A percentile compares a stretch with the other conserved stretches of the same genome.
These are phyloP conservation scores for Dreissena polymorpha DNA, from an alignment of 1,140 invertebrate species.

Conservation along the genomic window DNA sequence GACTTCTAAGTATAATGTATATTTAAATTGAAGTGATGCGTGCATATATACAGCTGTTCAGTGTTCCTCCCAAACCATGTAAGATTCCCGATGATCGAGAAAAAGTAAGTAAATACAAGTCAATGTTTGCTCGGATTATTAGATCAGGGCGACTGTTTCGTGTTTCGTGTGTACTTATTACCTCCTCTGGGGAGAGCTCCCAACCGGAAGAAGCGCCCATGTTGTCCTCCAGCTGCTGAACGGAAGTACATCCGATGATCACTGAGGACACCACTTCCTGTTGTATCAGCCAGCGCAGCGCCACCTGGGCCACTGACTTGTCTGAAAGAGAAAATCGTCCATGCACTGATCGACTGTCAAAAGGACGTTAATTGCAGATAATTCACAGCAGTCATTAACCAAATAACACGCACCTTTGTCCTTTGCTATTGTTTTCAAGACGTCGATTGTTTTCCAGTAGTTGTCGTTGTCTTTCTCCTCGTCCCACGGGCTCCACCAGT, in stretches of 20 bases:
- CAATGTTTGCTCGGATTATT: not conserved
- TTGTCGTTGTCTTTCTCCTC: not conserved
- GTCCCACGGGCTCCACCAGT: not conserved
- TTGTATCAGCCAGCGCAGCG: constrained; percentile 75
- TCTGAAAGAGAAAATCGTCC: constrained; percentile 44
- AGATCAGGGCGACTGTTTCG: not conserved
- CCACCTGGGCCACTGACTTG: constrained; percentile 69
- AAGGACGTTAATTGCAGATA: too few species aligned
- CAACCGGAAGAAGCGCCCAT: constrained; percentile 70
- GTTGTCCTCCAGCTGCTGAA: constrained; percentile 76
- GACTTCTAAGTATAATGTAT: too few species aligned
- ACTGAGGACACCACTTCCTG: constrained; percentile 73
- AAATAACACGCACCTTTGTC: not conserved
- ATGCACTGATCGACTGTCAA: too few species aligned
- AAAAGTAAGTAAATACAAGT: not conserved
- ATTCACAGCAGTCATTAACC: too few species aligned
- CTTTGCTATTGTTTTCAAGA: not conserved
- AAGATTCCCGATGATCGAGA: too few species aligned
- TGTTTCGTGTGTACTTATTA: constrained; percentile 23
- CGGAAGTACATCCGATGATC: constrained; percentile 71
- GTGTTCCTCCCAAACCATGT: too few species aligned
- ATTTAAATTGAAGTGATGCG: too few species aligned
- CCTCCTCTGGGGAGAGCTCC: constrained; percentile 68
- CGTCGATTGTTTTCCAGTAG: constrained; percentile 14
- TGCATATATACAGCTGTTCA: too few species aligned